phyloP scores from a whole-genome alignment of 2,113 vertebrate genomes.

The Lanius collurio region DNA sequence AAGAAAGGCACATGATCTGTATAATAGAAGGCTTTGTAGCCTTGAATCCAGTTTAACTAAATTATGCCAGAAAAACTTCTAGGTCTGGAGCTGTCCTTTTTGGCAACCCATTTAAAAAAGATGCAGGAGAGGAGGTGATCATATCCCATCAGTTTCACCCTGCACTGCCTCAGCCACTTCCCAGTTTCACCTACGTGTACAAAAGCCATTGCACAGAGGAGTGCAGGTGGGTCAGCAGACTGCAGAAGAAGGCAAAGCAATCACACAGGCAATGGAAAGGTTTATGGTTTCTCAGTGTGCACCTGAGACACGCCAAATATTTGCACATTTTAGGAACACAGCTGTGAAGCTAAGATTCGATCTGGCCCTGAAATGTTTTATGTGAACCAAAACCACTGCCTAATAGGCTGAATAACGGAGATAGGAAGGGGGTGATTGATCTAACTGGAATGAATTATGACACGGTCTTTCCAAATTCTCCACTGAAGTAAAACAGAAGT shows the following conservation, averaged over 20 bases:
- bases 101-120: conserved; percentile 24
- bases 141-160: neutral
- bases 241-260: neutral
- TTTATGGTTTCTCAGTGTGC: neutral
- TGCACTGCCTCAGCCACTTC: neutral
- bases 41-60: conserved; percentile 43
- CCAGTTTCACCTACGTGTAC: neutral
- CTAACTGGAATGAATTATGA: conserved; percentile 32
- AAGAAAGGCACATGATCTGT: neutral
- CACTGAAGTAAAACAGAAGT: conserved; percentile 45
- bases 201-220: neutral
- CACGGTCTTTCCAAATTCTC: conserved; percentile 37
- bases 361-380: conserved; percentile 13
- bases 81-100: neutral
- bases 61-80: conserved; percentile 14
- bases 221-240: neutral
- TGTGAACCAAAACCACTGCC: conserved; percentile 26
- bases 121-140: neutral
- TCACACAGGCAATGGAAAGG: conserved; percentile 16
- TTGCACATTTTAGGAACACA: conserved; percentile 45
- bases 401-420: conserved; percentile 50
- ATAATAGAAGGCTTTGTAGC: neutral
- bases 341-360: neutral
- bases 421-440: conserved; percentile 14
- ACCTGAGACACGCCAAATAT: conserved; percentile 54